Conservation (phyloP, 2,797 vertebrate species). For the Enteromius argenteus region DNA sequence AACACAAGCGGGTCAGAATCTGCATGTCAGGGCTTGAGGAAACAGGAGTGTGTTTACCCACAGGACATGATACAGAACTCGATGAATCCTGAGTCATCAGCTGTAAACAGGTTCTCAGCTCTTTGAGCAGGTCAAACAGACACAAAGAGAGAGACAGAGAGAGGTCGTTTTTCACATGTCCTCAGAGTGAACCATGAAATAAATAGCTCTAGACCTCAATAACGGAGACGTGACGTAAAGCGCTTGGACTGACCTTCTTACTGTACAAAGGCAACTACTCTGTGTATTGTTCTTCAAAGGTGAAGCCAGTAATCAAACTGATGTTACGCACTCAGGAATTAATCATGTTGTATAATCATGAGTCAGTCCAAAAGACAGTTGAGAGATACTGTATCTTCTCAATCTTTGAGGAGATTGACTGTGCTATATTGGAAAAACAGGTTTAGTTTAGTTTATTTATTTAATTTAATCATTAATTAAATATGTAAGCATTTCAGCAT, state of each 20-base stretch:
- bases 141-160: not conserved
- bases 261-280: not conserved
- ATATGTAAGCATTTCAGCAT: not conserved
- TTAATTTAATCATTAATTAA: not conserved
- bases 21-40: conserved; percentile 22
- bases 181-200: conserved; percentile 37
- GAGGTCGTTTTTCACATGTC: conserved; percentile 19
- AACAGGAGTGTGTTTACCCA: conserved; percentile 21
- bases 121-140: conserved; percentile 8
- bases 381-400: not conserved
- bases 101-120: conserved; percentile 17
- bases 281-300: conserved; percentile 11
- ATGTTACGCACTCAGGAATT: not conserved
- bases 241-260: not conserved
- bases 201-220: conserved; percentile 35
- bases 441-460: too few species aligned
- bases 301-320: not conserved
- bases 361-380: not conserved
- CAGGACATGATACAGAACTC: conserved; percentile 14
- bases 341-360: not conserved
- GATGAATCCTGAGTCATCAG: conserved; percentile 27
- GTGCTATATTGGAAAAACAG: not conserved
- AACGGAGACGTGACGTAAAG: conserved; percentile 3
- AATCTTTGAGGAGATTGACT: not conserved
- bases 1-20: conserved; percentile 33